A percentile compares a stretch with the other conserved stretches of the same genome.
Evolutionary conservation across 2,113 vertebrate genomes (phyloP).

Genomic region (Nibea albiflora): DNA sequence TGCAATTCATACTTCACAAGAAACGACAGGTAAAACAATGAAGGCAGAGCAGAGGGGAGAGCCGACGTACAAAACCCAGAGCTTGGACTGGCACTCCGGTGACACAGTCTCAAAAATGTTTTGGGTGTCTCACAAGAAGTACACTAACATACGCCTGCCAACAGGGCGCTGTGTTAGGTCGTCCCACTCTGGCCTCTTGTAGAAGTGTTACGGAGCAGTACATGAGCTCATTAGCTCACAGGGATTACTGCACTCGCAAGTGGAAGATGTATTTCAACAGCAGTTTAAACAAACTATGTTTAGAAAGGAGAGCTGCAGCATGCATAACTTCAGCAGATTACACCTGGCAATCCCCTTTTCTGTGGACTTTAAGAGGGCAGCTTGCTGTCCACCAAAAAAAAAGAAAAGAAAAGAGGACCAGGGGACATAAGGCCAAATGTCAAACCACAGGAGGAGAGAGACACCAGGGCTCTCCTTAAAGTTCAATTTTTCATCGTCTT

Average conservation of each 20-base stretch:
- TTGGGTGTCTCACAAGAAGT: not conserved
- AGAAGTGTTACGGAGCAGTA: constrained; percentile 28
- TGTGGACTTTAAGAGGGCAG: constrained; percentile 39
- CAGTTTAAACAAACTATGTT: constrained; percentile 70
- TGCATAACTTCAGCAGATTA: constrained; percentile 61
- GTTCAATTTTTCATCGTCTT: not conserved
- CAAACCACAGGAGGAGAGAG: not conserved
- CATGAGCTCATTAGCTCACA: constrained; percentile 57
- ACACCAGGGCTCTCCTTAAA: not conserved
- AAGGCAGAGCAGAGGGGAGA: constrained; percentile 19
- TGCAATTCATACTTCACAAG: constrained; percentile 52
- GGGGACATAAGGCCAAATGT: constrained; percentile 12
- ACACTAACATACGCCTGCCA: not conserved
- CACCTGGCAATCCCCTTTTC: constrained; percentile 32
- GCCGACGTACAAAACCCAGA: not conserved
- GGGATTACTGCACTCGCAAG: constrained; percentile 48
- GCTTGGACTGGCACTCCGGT: constrained; percentile 22
- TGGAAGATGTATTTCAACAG: constrained; percentile 58
- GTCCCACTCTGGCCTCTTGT: constrained; percentile 12
- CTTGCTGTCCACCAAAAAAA: constrained; percentile 18
- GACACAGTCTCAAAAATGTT: constrained; percentile 3
- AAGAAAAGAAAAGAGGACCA: not conserved
- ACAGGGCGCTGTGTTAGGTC: not conserved
- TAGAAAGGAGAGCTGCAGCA: constrained; percentile 57
- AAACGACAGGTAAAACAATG: constrained; percentile 53